phyloP scores from a whole-genome alignment of 1,140 invertebrate species.

The Eriocheir sinensis region DNA sequence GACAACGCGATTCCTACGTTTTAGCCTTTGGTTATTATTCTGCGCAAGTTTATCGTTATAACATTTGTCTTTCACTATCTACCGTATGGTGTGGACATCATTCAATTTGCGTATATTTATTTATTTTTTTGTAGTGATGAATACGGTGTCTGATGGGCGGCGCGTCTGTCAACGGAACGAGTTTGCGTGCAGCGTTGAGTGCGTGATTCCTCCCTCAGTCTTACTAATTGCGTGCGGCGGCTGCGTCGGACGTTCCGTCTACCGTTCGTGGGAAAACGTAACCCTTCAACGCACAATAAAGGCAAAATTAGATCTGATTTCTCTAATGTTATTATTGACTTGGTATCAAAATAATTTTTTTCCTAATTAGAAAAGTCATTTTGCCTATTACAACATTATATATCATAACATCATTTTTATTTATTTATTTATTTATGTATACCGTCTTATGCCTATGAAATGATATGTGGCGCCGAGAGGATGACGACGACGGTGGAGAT shows the following conservation, averaged over 20 bases:
- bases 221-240: too few relatives aligned
- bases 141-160: background rate
- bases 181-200: background rate
- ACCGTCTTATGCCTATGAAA: slow-evolving; percentile 81
- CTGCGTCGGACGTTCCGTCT: background rate
- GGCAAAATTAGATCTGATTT: slow-evolving; percentile 50
- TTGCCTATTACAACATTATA: background rate
- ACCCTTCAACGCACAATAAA: slow-evolving; percentile 42
- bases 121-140: background rate
- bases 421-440: background rate
- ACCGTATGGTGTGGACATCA: too few relatives aligned
- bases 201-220: background rate
- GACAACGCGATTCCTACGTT: too few relatives aligned
- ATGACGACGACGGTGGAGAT: slow-evolving; percentile 97
- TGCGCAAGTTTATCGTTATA: background rate
- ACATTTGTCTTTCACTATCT: too few relatives aligned
- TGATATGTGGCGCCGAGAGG: slow-evolving; percentile 96
- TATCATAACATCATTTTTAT: background rate
- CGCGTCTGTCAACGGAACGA: background rate
- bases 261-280: background rate
- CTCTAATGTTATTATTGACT: slow-evolving; percentile 9
- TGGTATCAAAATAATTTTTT: slow-evolving; percentile 60
- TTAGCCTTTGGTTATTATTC: too few relatives aligned
- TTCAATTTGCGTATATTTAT: background rate
- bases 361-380: slow-evolving; percentile 53